Percentiles rank a stretch among this genome's conserved stretches.
phyloP scores from a whole-genome alignment of 2,888 invertebrate genomes.

The Andrena trimmerana region DNA sequence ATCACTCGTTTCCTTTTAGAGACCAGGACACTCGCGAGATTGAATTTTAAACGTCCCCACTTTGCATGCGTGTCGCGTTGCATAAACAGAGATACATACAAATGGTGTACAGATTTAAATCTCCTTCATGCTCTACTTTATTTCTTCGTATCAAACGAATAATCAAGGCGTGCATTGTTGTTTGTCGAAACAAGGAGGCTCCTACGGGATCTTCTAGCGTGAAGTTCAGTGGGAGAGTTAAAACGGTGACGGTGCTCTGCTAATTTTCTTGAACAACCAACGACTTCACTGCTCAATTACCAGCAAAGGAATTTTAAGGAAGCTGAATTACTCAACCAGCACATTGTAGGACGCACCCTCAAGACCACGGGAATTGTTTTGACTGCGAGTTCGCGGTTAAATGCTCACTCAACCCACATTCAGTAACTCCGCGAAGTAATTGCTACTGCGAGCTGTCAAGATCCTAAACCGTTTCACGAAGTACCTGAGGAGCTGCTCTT shows the following conservation, averaged over 20 bases:
- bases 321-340: conserved; percentile 30
- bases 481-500: conserved; percentile 48
- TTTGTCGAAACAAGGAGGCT: not conserved
- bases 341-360: conserved; percentile 37
- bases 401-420: conserved; percentile 68
- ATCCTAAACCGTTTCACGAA: conserved; percentile 49
- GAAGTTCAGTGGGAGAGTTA: not conserved
- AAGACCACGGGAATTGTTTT: conserved; percentile 67
- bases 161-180: not conserved
- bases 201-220: not conserved
- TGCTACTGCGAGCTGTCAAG: conserved; percentile 66
- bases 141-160: not conserved
- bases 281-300: conserved; percentile 14
- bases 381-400: conserved; percentile 55
- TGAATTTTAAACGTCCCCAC: conserved; percentile 52
- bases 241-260: not conserved
- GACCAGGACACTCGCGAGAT: conserved; percentile 37
- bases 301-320: not conserved
- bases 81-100: conserved; percentile 34
- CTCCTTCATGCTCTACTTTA: conserved; percentile 14
- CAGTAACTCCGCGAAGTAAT: conserved; percentile 65
- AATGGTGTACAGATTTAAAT: conserved; percentile 37
- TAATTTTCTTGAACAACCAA: not conserved
- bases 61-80: conserved; percentile 38
- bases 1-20: conserved; percentile 24